phyloP scores from a whole-genome alignment of 2,113 vertebrate species.

The Colossoma macropomum region DNA sequence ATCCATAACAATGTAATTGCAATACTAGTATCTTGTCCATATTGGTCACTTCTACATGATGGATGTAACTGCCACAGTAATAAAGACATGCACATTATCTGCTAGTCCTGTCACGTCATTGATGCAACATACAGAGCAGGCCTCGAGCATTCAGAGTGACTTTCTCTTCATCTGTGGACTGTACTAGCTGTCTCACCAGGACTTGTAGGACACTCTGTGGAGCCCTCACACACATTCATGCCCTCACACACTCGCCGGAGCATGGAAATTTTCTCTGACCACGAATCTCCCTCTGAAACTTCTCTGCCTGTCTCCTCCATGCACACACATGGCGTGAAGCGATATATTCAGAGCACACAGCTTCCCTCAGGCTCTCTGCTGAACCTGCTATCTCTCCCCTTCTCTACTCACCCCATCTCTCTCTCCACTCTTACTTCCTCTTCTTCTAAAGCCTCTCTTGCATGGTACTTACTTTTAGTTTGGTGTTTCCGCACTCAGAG shows the following conservation, averaged over 20 bases:
- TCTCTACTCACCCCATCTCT: neutral
- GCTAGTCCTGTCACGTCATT: neutral
- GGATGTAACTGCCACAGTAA: neutral
- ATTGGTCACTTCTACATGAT: neutral
- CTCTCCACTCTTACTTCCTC: neutral
- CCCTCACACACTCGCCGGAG: conserved; percentile 15
- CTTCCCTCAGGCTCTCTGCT: conserved; percentile 1
- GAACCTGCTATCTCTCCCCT: conserved; percentile 10
- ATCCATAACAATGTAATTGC: no score
- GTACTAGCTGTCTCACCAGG: neutral
- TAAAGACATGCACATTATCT: neutral
- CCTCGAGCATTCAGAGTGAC: neutral
- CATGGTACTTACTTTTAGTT: conserved; percentile 76
- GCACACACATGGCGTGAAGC: conserved; percentile 27
- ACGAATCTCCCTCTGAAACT: conserved; percentile 13
- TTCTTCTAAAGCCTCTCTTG: conserved; percentile 4
- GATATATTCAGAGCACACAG: conserved; percentile 35
- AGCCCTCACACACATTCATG: neutral
- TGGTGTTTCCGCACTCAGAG: conserved; percentile 68
- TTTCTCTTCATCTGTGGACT: neutral
- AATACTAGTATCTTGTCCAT: neutral
- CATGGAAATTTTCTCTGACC: conserved; percentile 24
- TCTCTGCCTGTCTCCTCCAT: conserved; percentile 25
- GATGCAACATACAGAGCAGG: neutral
- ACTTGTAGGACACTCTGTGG: conserved; percentile 1